Evolutionary conservation across 1,140 invertebrate species (phyloP), one percentile per base, ranked within the genome.

Genomic region (Dermatophagoides farinae): DNA sequence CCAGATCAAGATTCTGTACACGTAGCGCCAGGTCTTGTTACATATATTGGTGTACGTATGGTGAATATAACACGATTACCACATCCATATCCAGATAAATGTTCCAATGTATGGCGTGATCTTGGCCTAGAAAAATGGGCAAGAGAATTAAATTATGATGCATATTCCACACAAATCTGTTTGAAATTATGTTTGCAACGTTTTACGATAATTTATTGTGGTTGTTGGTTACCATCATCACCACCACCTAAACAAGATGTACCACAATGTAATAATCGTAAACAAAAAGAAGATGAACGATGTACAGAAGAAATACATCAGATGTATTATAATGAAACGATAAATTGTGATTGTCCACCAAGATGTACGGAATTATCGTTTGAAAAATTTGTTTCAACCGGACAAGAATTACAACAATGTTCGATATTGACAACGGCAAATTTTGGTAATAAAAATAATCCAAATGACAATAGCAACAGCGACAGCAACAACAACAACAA

Each of bases 1-100:
- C 61, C 64, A 5, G 64, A 64, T 53, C 61, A 64, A 51, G 64
- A 64, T 53, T 57, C 64, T 1, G 52, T 64, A 12, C 61, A 64
- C 23, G 58, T 64, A 14, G 62, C 61, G 16, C 64, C 64, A 1
- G 61, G 62, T 46, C 51, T 64, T 16, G 61, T 63, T 6, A 64
- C 64, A 8, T 64, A 64, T 38, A 44, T 64, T 44, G 64, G 64
- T 11, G 57, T 64, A 16, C 18, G 60, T 31, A 53, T 64, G 64
- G 39, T 63, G 0, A 64, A 64, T 44, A 64, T 64, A 11, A 63
- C 61, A n/a, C 47, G 64, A 57, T 25, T 63, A 22, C 46, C 40
- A 12, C 46, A 58, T 16, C 64, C 64, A 20, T 62, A 60, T 54
- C 57, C 46, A 12, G 64, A 63, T 25, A 60, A 63, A 50, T 62